Percentiles rank a stretch among this genome's conserved stretches.
These are phyloP conservation scores for Leucozona laternaria DNA, from an alignment of 2,888 invertebrate species.

Conservation along the genomic window DNA sequence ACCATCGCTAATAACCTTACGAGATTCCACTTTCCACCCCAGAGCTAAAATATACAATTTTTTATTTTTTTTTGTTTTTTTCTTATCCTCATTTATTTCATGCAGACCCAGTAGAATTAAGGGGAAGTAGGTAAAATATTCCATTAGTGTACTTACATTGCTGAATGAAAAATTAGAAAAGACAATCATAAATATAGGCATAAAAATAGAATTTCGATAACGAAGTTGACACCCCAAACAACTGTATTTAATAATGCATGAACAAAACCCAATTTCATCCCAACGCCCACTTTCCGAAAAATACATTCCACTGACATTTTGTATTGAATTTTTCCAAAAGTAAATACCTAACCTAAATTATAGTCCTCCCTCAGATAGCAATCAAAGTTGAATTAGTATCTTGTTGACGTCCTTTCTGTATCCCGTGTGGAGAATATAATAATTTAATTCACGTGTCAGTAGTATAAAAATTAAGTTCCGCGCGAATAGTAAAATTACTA, in stretches of 20 bases:
- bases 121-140: too few relatives aligned
- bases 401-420: neutral
- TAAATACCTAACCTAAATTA: neutral
- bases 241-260: neutral
- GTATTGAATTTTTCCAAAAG: neutral
- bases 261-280: neutral
- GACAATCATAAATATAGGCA: neutral
- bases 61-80: too few relatives aligned
- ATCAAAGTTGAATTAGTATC: constrained; percentile 16
- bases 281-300: neutral
- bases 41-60: too few relatives aligned
- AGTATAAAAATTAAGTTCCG: neutral
- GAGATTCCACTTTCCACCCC: too few relatives aligned
- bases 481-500: neutral
- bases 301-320: neutral
- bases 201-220: neutral
- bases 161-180: neutral
- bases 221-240: neutral
- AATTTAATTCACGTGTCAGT: constrained; percentile 2
- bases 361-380: neutral
- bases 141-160: neutral
- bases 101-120: too few relatives aligned
- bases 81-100: too few relatives aligned
- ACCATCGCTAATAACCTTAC: too few relatives aligned
- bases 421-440: neutral